These are phyloP conservation scores for Hippoglossus stenolepis DNA, from an alignment of 2,113 vertebrate genomes.

Conservation along the genomic window DNA sequence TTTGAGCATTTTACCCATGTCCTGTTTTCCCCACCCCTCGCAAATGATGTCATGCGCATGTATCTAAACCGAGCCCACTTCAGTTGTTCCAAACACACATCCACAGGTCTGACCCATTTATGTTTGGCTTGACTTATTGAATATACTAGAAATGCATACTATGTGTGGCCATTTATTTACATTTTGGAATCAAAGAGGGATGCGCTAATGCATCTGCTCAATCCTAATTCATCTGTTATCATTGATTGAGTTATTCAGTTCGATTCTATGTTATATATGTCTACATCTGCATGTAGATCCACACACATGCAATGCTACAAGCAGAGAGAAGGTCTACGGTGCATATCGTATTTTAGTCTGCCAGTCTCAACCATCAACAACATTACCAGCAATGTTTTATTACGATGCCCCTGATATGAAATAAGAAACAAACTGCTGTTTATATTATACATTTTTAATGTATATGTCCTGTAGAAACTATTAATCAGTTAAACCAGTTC, in stretches of 20 bases:
- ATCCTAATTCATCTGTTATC: too few relatives aligned
- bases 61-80: slow-evolving; percentile 1
- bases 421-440: background rate
- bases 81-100: background rate
- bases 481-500: background rate
- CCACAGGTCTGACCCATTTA: background rate
- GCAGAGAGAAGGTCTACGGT: too few relatives aligned
- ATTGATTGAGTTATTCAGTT: too few relatives aligned
- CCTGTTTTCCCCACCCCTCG: background rate
- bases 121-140: background rate
- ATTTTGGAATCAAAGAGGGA: background rate
- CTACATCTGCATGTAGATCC: too few relatives aligned
- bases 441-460: background rate
- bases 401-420: background rate
- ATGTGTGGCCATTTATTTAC: background rate
- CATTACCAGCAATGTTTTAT: too few relatives aligned
- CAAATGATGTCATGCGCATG: background rate
- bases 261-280: too few relatives aligned
- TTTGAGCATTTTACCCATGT: slow-evolving; percentile 61
- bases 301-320: too few relatives aligned
- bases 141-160: background rate
- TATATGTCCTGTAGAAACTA: background rate
- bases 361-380: too few relatives aligned
- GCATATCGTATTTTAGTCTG: too few relatives aligned
- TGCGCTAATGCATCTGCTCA: too few relatives aligned